A percentile compares a stretch with the other conserved stretches of the same genome.
Conservation (phyloP, 2,888 invertebrate genomes). For the Blastobasis lacticolella region DNA sequence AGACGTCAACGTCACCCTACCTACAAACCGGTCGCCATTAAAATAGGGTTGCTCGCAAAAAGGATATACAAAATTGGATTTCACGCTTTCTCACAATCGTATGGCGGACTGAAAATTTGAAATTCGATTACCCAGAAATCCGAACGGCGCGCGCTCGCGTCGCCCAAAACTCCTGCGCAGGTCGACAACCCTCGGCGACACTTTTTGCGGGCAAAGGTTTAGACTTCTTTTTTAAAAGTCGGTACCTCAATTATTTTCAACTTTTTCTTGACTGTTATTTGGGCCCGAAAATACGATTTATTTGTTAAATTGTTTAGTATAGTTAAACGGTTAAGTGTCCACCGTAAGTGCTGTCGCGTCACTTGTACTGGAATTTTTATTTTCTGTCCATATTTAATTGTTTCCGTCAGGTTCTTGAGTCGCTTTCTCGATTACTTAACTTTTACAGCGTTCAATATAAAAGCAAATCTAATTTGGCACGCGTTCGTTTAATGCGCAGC, state of each 20-base stretch:
- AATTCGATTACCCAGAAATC: slow-evolving; percentile 63
- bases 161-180: slow-evolving; percentile 49
- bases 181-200: slow-evolving; percentile 58
- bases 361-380: neutral
- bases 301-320: slow-evolving; percentile 45
- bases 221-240: slow-evolving; percentile 50
- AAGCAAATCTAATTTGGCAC: too few species aligned
- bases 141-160: slow-evolving; percentile 31
- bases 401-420: too few species aligned
- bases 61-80: slow-evolving; percentile 16
- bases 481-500: too few species aligned
- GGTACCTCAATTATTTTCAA: slow-evolving; percentile 64
- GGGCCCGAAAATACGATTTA: slow-evolving; percentile 45
- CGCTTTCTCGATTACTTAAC: too few species aligned
- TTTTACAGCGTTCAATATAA: too few species aligned
- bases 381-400: too few species aligned
- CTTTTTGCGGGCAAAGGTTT: slow-evolving; percentile 61
- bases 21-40: neutral
- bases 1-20: neutral
- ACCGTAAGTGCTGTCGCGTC: neutral
- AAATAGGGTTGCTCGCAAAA: neutral
- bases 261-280: slow-evolving; percentile 51
- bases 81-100: slow-evolving; percentile 50
- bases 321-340: slow-evolving; percentile 9
- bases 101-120: slow-evolving; percentile 64